Base-by-base conservation (phyloP, 2,797 vertebrate species). In the Rousettus madagascariensis region DNA sequence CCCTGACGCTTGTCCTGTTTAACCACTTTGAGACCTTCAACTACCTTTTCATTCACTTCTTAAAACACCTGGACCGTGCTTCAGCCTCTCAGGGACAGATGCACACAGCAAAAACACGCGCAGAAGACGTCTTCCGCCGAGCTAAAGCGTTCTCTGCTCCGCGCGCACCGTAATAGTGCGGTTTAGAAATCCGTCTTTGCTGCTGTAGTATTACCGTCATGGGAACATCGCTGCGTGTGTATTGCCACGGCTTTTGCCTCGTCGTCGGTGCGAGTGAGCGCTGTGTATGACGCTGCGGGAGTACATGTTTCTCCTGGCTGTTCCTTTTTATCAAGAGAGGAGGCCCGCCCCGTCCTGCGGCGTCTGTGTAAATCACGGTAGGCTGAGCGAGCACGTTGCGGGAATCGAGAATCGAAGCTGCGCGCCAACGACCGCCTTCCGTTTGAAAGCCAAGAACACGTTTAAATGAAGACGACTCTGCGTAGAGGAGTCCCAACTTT, bases 361-460 rank as follows among this genome's bases (percentile, higher is more conserved):
- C 11, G 6, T 53, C 72, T 46, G 22, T 28, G 41, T 30, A 51
- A 83, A 80, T 87, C 12, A 26, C 63, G 13, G 38, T 26, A 10
- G 20, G 20, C 19, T 36, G 15, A 0, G 53, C 46, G 57, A 13
- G 28, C 7, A 65, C 13, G n/a, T 17, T 51, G 20, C 22, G 68
- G 46, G 59, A 79, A 51, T 46, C 63, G 49, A 46, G 59, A 79
- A 51, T 46, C 63, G 53, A 61, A 75, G 33, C 5, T 6, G 5
- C 11, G 53, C 11, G 85, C 80, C 66, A 26, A 55, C 43, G 78
- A 49, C 75, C 6, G 7, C 17, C 10, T 51, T 90, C 75, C 38
- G 1, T n/a, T 24, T 92, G 92, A 94, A 90, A 93, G 66, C n/a
- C 15, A 12, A 91, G 79, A 89, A n/a, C 30, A 41, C 0, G 0